Evolutionary conservation across 2,888 invertebrate genomes (phyloP), one percentile per base, ranked within the genome.

Genomic region (Reticulitermes lucifugus): DNA sequence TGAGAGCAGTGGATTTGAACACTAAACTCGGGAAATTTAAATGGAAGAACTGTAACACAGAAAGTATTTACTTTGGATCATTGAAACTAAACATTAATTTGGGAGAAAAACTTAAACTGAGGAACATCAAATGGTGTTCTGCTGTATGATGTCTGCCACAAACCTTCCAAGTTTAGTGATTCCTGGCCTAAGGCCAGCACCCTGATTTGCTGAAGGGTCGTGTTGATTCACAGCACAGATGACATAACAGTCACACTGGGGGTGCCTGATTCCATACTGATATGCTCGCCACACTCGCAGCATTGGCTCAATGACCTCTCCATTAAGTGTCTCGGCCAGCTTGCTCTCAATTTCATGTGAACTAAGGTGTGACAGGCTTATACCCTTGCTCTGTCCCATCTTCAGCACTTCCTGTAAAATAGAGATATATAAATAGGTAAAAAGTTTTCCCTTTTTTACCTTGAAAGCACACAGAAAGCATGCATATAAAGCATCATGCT

Each of bases 211-310:
- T 77, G 93, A 93, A 79, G 93, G 93, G 59, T 87, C 85, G 21
- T 83, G 75, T 88, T 94, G 93, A 89, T 97, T 97, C 10, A 97
- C 94, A 70, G 95, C 91, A 89, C 97, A 97, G 90, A 97, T 92
- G 65, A 96, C 94, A 88, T 96, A 96, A 88, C 93, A 94, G 88
- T 96, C 96, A 89, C 97, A 97, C 83, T 94, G 93, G 0, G 95
- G 95, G 51, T 93, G 92, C 88, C 93, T 92, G 2, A 93, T 91
- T 0, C 95, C 94, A 91, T 95, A 96, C 89, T 95, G 94, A 91
- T 95, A 96, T 0, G 96, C 96, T 82, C 97, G 92, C 92, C 96
- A 96, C 22, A 96, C 95, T 90, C 96, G 93, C n/a, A 96, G 93
- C 46, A 96, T 93, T 0, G 96, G 96, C 89, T 96, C 96, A 83